Conservation (phyloP, 1,140 invertebrate species). For the Chrysopa pallens region DNA sequence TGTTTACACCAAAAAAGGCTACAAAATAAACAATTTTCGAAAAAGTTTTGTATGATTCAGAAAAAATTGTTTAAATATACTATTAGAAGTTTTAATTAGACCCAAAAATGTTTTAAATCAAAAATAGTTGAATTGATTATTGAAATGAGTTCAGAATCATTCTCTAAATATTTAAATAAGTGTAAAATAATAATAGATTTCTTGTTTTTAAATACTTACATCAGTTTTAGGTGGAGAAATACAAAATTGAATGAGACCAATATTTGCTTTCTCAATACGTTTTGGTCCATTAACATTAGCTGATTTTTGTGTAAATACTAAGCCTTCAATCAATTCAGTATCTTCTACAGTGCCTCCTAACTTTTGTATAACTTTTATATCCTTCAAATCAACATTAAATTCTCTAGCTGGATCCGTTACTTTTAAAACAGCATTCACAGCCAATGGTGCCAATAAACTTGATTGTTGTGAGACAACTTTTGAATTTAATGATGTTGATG, state of each 20-base stretch:
- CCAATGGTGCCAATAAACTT: slow-evolving; percentile 82
- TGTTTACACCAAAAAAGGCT: too few species aligned
- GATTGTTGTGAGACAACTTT: slow-evolving; percentile 99
- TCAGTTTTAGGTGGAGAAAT: slow-evolving; percentile 99
- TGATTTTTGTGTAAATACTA: slow-evolving; percentile 83
- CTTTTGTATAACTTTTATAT: slow-evolving; percentile 93
- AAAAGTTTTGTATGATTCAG: too few species aligned
- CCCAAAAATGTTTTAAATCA: too few species aligned
- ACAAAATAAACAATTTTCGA: too few species aligned
- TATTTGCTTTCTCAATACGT: slow-evolving; percentile 91
- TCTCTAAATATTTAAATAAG: too few species aligned
- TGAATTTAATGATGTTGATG: slow-evolving; percentile 93
- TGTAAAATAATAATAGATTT: too few species aligned
- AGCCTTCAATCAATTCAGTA: slow-evolving; percentile 86
- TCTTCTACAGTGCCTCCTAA: slow-evolving; percentile 97
- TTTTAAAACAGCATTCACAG: slow-evolving; percentile 90
- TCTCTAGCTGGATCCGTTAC: slow-evolving; percentile 44
- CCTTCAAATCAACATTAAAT: slow-evolving; percentile 45
- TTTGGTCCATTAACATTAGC: slow-evolving; percentile 83
- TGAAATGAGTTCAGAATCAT: too few species aligned
- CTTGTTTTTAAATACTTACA: slow-evolving; percentile 38
- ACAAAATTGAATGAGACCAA: slow-evolving; percentile 98
- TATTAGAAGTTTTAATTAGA: too few species aligned
- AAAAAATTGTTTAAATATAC: too few species aligned
- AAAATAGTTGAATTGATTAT: too few species aligned